Conservation (phyloP, 2,113 vertebrate species). For the Oxygymnocypris stewartii region DNA sequence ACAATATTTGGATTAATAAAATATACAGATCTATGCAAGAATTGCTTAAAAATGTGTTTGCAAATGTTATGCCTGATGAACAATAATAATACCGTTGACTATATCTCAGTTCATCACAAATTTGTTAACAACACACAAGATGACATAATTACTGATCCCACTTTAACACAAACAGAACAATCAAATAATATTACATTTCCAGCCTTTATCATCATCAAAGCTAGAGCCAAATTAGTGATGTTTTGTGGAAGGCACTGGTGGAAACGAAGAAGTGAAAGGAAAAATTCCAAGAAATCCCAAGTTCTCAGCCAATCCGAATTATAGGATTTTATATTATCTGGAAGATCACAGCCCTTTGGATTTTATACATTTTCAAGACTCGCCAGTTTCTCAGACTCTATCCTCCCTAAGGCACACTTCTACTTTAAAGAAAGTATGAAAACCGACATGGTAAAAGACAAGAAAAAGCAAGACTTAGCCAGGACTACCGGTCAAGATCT, state of each 20-base stretch:
- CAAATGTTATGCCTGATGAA: not conserved
- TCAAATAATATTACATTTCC: not conserved
- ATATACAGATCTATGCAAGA: not conserved
- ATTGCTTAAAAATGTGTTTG: not conserved
- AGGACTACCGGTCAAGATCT: constrained; percentile 6
- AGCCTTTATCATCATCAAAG: not conserved
- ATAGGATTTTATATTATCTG: not conserved
- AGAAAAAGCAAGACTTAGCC: not conserved
- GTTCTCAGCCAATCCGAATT: constrained; percentile 1
- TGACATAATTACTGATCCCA: not conserved
- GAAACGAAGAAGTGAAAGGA: not conserved
- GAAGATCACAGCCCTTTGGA: not conserved
- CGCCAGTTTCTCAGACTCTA: not conserved
- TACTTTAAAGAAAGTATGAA: not conserved
- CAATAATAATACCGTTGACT: not conserved
- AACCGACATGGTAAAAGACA: not conserved
- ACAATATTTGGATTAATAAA: not conserved
- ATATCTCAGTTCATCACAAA: not conserved
- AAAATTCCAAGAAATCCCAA: not conserved
- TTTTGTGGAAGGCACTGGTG: not conserved
- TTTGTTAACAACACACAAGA: not conserved
- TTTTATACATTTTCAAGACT: not conserved
- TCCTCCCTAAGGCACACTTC: not conserved
- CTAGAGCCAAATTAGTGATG: not conserved
- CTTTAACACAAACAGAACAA: not conserved